Base-by-base conservation (phyloP, 2,888 invertebrate species). In the Phalangium opilio region DNA sequence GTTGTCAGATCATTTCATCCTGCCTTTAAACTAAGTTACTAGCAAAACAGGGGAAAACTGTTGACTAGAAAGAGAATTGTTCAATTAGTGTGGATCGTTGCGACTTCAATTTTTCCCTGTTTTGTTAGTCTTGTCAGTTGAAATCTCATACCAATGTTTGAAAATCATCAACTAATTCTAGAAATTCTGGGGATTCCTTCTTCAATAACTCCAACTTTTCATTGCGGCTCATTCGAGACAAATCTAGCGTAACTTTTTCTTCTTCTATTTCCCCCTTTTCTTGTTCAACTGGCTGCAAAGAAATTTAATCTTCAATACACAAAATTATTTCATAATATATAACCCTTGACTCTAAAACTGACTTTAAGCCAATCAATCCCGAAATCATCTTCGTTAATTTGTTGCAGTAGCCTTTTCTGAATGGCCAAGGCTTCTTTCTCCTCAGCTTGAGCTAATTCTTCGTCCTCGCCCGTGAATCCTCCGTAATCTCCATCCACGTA, bases 121-220 rank as follows among this genome's bases (percentile, higher is more conserved):
- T 76, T 73, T 61, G 75, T 75, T 14, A 77, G 75, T 59, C 82
- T 77, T 10, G 64, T 68, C 60, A 85, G 59, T 57, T 69, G 62
- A 5, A 40, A 45, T 43, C 11, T 50, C 19, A 20, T 50, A 65
- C 63, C 60, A 75, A 78, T 64, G 75, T 73, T 71, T 82, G 78
- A 61, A 81, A 85, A 65, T 90, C 87, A 51, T 78, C 73, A 44
- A 84, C 72, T 11, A 91, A 70, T 3, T 78, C 78, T 46, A 78
- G 64, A 62, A 90, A 79, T 67, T 93, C 90, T 2, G 91, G 90
- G 43, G 84, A 83, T 65, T 90, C 85, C 61, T 84, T 82, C 62
- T 80, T 74, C 54, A 91, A 68, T 45, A 89, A 64, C 61, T 66
- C 53, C 21, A 61, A 52, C 59, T 83, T 83, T 63, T 90, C 80